Evolutionary conservation across 2,888 invertebrate species (phyloP), one percentile per base, ranked within the genome.

Genomic region (Microchrysa polita): DNA sequence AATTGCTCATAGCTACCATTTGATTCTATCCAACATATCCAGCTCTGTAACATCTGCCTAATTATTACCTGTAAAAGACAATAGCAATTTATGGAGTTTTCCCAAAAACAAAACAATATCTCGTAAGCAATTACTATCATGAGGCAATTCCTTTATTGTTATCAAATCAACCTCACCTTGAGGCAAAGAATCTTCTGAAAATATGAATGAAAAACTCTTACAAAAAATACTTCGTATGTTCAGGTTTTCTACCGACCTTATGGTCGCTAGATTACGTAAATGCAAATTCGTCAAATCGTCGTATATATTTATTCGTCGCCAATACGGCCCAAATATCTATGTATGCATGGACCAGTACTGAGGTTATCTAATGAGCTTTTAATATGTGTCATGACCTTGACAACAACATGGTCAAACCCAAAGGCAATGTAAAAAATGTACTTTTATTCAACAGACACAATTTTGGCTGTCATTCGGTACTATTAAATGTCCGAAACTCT

Each of bases 341-440:
- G 55, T 20, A 55, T n/a, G n/a, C n/a, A 14, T 55, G 55, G 2
- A 34, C 27, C 27, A 34, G 55, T 55, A 55, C 55, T 69, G 10
- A 57, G 18, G 16, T 55, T 57, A 20, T 69, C 57, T 69, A 69
- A 69, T 69, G 69, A 57, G 69, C 9, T 55, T 69, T 69, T 69
- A 69, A 69, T 69, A 69, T 69, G 69, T 69, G 69, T 55, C 69
- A 57, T 69, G 69, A 69, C 69, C 69, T 69, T 69, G 69, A 18
- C 55, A 34, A 34, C 34, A 42, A 42, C 69, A 69, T 69, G 69
- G 69, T 55, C 69, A 69, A 69, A 55, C 22, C 27, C 57, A 40
- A 69, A 69, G 48, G 55, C 57, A 69, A 69, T 55, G 40, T 55
- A 69, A 42, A 69, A 44, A 34, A 7, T 34, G 27, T 40, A 23